Evolutionary conservation across 2,888 invertebrate species (phyloP).

Genomic region (Nematopogon swammerdamellus): DNA sequence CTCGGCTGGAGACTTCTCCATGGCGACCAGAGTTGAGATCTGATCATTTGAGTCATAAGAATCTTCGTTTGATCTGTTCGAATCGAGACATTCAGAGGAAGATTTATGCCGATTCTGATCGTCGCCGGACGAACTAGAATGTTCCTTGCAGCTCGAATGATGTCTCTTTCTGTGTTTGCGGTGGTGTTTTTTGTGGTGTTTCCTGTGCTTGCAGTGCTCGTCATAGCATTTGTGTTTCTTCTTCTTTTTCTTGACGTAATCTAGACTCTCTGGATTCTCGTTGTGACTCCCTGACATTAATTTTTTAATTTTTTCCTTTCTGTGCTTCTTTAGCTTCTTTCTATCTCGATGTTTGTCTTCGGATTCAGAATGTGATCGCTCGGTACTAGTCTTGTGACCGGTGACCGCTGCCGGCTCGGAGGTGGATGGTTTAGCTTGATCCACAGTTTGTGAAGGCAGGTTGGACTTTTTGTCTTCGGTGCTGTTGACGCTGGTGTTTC

Average conservation of each 20-base stretch:
- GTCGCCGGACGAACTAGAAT: constrained; percentile 48
- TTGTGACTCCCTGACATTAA: constrained; percentile 18
- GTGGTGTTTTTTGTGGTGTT: constrained; percentile 76
- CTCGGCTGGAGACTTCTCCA: constrained; percentile 38
- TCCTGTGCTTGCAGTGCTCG: constrained; percentile 67
- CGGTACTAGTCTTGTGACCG: constrained; percentile 16
- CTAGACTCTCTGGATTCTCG: constrained; percentile 32
- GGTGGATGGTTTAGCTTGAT: constrained; percentile 12
- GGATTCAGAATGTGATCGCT: constrained; percentile 23
- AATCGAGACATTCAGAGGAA: constrained; percentile 38
- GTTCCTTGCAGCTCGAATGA: constrained; percentile 50
- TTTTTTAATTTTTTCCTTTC: constrained; percentile 52
- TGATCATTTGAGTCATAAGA: constrained; percentile 37
- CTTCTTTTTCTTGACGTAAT: constrained; percentile 62
- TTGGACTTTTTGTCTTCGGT: constrained; percentile 55
- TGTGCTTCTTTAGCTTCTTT: constrained; percentile 65
- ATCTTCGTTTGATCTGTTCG: constrained; percentile 46
- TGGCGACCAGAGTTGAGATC: constrained; percentile 32
- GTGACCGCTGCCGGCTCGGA: constrained; percentile 18
- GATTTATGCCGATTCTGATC: constrained; percentile 41
- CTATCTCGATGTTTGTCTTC: constrained; percentile 57
- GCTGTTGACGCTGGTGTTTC: constrained; percentile 62
- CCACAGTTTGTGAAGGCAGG: constrained; percentile 8
- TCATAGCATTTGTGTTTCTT: constrained; percentile 68
- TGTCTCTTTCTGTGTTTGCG: constrained; percentile 76